phyloP scores from a whole-genome alignment of 2,113 vertebrate genomes.

The Uria lomvia region DNA sequence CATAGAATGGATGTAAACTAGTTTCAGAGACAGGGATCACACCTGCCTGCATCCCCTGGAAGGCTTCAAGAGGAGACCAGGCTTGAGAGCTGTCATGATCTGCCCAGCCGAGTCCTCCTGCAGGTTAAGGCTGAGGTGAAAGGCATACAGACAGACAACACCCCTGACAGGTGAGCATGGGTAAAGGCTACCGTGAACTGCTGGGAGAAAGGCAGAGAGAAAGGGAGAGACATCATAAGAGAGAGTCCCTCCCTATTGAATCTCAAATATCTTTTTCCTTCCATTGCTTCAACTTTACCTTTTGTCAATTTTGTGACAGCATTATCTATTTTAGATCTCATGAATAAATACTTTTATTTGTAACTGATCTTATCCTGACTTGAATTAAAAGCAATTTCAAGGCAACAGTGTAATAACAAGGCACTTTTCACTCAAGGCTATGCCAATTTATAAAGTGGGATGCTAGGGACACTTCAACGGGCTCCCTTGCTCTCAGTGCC shows the following conservation, averaged over 20 bases:
- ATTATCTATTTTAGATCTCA: not conserved
- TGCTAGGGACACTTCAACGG: not conserved
- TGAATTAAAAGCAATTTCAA: not conserved
- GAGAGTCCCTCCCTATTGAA: not conserved
- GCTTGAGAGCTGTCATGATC: not conserved
- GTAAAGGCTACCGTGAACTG: not conserved
- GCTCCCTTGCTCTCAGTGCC: not conserved
- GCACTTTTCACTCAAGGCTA: not conserved
- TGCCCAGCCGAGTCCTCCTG: not conserved
- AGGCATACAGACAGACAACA: not conserved
- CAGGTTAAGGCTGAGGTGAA: not conserved
- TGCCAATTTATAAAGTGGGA: not conserved
- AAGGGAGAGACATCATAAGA: not conserved
- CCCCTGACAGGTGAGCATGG: not conserved
- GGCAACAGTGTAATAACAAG: not conserved
- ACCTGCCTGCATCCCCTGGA: not conserved
- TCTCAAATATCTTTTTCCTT: not conserved
- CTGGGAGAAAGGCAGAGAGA: not conserved
- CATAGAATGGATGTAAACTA: not conserved
- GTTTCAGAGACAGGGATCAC: not conserved
- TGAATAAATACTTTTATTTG: not conserved
- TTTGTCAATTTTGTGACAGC: not conserved
- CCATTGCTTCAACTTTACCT: not conserved
- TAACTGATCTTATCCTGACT: not conserved
- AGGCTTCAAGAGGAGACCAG: not conserved